Evolutionary conservation across 30 jellyfish, hydroid and myxozoan species (phyloP), one percentile per base, ranked within the genome.

Genomic region (Chrysaora quinquecirrha): DNA sequence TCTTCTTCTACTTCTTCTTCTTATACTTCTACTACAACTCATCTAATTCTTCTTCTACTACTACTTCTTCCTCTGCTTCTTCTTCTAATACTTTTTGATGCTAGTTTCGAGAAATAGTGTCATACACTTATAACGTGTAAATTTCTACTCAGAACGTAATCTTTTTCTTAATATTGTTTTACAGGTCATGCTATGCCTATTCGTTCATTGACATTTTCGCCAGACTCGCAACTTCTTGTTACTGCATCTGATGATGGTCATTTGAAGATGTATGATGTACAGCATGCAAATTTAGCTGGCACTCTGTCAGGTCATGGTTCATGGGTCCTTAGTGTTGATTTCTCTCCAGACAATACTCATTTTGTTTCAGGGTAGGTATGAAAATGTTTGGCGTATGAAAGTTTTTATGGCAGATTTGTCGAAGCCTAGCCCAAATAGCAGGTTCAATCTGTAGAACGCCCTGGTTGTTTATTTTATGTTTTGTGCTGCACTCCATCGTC

Each of bases 181-280:
- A 14, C 43, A 93, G 98, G 98, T 30, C 98, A 93, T 65, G 98
- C 98, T 4, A 93, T 93, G 98, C 97, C 98, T 35, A 93, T 93
- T 38, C 91, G 98, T 4, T 93, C 98, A 1, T 73, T 93, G 68
- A 87, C 98, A 0, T 93, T 93, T 63, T 93, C 98, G 46, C 98
- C 98, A 0, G 98, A 93, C 46, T 93, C 98, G 0, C 98, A 85
- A 48, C 87, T 93, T 38, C 90, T 93, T 12, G 88, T 93, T 9
- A 93, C 98, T 30, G 98, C 96, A 12, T 93, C 98, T 20, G 98
- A 93, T 82, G 98, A 93, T 70, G 98, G 98, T 0, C 98, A 93
- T 61, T 81, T 93, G 38, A 93, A 93, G 78, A 93, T 93, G 97
- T 93, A 93, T 63, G 98, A 93, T 64, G 98, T 93, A 25, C 90